Evolutionary conservation across 2,113 vertebrate genomes (phyloP).

Genomic region (Atherinomorus stipes): DNA sequence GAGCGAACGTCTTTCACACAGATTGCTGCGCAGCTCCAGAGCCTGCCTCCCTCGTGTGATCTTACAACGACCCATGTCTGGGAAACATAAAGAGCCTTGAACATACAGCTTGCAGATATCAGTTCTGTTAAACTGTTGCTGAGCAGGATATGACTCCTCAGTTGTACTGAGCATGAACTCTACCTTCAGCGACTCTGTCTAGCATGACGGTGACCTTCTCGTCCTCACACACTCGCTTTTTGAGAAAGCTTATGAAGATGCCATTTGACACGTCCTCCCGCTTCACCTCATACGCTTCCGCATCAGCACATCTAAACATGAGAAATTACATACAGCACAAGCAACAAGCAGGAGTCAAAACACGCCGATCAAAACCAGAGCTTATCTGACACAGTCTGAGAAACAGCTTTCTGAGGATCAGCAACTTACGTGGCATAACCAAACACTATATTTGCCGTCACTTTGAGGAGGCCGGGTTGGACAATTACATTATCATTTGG

Average conservation of each 20-base stretch:
- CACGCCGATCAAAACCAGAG: not conserved
- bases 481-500: constrained; percentile 84
- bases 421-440: constrained; percentile 89
- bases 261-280: constrained; percentile 85
- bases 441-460: constrained; percentile 90
- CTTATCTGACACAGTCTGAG: not conserved
- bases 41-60: constrained; percentile 88
- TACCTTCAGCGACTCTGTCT: constrained; percentile 90
- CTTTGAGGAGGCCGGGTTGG: constrained; percentile 82
- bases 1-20: constrained; percentile 87
- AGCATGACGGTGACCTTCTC: constrained; percentile 91
- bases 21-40: constrained; percentile 90
- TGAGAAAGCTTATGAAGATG: constrained; percentile 88
- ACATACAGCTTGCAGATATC: not conserved
- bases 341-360: not conserved
- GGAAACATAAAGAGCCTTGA: not conserved
- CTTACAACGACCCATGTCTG: constrained; percentile 89
- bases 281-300: constrained; percentile 89
- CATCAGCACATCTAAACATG: constrained; percentile 84
- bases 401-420: not conserved
- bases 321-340: not conserved
- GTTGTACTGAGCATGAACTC: too few species aligned
- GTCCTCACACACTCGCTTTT: constrained; percentile 84
- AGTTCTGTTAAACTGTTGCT: not conserved
- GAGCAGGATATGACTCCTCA: not conserved